phyloP scores from a whole-genome alignment of 2,113 vertebrate species.

The Lophius piscatorius region DNA sequence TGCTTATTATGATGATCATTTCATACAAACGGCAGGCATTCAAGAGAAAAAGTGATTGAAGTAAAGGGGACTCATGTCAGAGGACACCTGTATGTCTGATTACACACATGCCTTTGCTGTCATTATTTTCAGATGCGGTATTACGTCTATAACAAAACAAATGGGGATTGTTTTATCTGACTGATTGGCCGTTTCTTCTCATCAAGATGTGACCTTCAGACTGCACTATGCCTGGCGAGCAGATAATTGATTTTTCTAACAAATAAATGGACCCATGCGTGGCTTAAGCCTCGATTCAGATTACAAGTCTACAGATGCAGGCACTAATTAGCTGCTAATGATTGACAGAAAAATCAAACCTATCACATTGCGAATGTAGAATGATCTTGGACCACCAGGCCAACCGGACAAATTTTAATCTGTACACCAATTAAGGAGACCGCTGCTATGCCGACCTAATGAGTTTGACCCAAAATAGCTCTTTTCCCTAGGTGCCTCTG shows the following conservation, averaged over 20 bases:
- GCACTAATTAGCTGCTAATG: neutral
- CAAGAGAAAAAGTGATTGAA: too few relatives aligned
- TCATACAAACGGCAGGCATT: too few relatives aligned
- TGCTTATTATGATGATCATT: too few relatives aligned
- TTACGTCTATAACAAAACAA: too few relatives aligned
- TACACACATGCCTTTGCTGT: too few relatives aligned
- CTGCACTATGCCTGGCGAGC: neutral
- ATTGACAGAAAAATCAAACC: neutral
- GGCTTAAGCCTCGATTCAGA: neutral
- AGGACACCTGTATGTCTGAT: too few relatives aligned
- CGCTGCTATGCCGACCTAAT: conserved; percentile 6
- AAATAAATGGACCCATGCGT: neutral
- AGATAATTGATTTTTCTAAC: neutral
- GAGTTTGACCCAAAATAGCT: conserved; percentile 14
- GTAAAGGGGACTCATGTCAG: too few relatives aligned
- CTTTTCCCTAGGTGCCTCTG: neutral
- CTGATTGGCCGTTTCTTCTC: too few relatives aligned
- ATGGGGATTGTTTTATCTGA: too few relatives aligned
- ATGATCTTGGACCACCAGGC: neutral
- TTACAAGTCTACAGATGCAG: neutral
- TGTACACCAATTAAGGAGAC: neutral
- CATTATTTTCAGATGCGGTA: too few relatives aligned
- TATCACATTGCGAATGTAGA: neutral
- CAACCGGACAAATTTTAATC: neutral
- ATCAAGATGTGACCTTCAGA: too few relatives aligned